Evolutionary conservation across 2,113 vertebrate species (phyloP).

Genomic region (Chloropsis cyanopogon): DNA sequence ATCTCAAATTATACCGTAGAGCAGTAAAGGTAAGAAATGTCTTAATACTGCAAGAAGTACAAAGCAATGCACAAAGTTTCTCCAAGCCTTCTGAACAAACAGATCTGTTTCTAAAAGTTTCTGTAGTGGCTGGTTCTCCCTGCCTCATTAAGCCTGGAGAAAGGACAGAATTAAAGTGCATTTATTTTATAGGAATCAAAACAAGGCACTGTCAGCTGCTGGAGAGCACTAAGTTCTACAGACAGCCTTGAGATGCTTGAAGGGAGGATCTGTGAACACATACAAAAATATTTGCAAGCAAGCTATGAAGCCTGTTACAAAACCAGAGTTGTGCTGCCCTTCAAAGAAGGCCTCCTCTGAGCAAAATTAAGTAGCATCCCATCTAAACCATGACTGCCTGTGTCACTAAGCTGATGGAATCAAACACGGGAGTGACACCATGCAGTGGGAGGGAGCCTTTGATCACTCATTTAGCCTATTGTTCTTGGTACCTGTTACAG

Average conservation of each 20-base stretch:
- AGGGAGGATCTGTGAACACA: background rate
- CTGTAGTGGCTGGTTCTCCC: background rate
- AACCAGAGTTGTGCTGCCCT: background rate
- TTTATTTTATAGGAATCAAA: constrained; percentile 1
- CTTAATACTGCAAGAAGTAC: background rate
- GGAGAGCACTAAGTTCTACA: background rate
- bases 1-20: background rate
- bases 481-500: background rate
- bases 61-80: background rate
- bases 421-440: background rate
- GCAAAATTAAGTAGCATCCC: background rate
- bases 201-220: background rate
- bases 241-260: background rate
- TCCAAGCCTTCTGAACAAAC: background rate
- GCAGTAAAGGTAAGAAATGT: background rate
- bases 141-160: background rate
- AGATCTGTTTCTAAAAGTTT: background rate
- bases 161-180: background rate
- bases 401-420: background rate
- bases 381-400: background rate
- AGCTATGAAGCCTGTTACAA: background rate
- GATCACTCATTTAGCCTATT: background rate
- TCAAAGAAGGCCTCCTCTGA: background rate
- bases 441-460: background rate
- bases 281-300: background rate